Percentiles rank a stretch among this genome's conserved stretches.
These are phyloP conservation scores for Progne subis DNA, from an alignment of 2,113 vertebrate species.

Conservation along the genomic window DNA sequence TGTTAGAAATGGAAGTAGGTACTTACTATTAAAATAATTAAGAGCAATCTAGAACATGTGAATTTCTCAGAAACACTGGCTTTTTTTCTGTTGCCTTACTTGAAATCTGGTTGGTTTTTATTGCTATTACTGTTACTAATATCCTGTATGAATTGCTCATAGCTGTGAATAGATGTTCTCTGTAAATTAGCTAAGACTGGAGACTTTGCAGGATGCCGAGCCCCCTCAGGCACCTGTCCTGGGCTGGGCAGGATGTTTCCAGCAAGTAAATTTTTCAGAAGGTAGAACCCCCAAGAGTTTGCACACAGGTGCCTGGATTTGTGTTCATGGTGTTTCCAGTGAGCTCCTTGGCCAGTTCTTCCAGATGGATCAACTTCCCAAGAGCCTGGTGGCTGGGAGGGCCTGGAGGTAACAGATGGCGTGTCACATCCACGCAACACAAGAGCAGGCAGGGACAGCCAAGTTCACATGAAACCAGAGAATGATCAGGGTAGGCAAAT, in stretches of 20 bases:
- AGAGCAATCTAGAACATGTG: not conserved
- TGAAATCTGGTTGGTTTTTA: not conserved
- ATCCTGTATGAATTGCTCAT: not conserved
- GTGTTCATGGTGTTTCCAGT: not conserved
- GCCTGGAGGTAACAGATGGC: slow-evolving; percentile 35
- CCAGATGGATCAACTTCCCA: not conserved
- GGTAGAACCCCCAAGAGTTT: not conserved
- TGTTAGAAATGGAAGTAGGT: not conserved
- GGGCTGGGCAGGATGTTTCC: not conserved
- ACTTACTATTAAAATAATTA: not conserved
- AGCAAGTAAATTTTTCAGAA: not conserved
- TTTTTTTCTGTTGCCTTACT: not conserved
- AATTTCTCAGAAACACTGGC: fast-evolving
- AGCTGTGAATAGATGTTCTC: not conserved
- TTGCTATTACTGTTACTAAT: not conserved
- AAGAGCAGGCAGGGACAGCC: slow-evolving; percentile 30
- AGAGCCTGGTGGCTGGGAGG: not conserved
- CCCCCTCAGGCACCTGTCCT: not conserved
- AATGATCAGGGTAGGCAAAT: slow-evolving; percentile 27
- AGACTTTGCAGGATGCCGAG: not conserved
- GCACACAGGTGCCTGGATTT: not conserved
- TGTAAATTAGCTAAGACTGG: not conserved
- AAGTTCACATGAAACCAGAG: slow-evolving; percentile 26
- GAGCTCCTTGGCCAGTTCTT: not conserved
- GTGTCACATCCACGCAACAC: slow-evolving; percentile 39